Evolutionary conservation across 2,888 invertebrate species (phyloP).

Genomic region (Nemotelus nigrinus): DNA sequence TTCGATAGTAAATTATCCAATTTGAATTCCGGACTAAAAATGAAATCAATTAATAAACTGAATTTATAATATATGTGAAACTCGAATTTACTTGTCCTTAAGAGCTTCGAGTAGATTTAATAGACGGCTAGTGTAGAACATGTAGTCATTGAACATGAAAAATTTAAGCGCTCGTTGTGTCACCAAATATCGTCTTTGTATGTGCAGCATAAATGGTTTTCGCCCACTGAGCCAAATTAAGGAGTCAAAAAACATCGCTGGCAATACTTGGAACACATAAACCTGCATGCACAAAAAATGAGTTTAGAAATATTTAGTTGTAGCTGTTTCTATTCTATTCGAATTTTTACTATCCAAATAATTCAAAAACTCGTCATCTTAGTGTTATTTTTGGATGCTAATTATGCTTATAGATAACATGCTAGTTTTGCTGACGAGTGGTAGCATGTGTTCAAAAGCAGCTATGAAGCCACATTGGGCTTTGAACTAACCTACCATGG

Average conservation of each 20-base stretch:
- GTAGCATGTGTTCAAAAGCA: too few relatives aligned
- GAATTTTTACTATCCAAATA: too few relatives aligned
- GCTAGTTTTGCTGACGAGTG: too few relatives aligned
- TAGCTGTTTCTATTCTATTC: too few relatives aligned
- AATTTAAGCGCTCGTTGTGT: constrained; percentile 31
- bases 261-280: constrained; percentile 20
- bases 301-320: background rate
- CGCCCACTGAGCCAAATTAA: constrained; percentile 5
- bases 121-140: constrained; percentile 16
- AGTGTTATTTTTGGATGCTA: too few relatives aligned
- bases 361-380: too few relatives aligned
- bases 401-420: too few relatives aligned
- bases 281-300: background rate
- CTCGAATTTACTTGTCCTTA: constrained; percentile 5
- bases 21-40: constrained; percentile 36
- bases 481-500: too few relatives aligned
- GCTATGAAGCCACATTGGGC: too few relatives aligned
- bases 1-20: background rate
- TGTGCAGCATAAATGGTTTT: constrained; percentile 23
- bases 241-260: constrained; percentile 9
- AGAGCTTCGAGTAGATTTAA: background rate
- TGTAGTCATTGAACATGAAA: constrained; percentile 35
- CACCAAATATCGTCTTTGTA: constrained; percentile 21
- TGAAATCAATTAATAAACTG: background rate
- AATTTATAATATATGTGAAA: background rate